Base-by-base conservation (phyloP, 1,140 invertebrate species). In the Drosophila malerkotliana region DNA sequence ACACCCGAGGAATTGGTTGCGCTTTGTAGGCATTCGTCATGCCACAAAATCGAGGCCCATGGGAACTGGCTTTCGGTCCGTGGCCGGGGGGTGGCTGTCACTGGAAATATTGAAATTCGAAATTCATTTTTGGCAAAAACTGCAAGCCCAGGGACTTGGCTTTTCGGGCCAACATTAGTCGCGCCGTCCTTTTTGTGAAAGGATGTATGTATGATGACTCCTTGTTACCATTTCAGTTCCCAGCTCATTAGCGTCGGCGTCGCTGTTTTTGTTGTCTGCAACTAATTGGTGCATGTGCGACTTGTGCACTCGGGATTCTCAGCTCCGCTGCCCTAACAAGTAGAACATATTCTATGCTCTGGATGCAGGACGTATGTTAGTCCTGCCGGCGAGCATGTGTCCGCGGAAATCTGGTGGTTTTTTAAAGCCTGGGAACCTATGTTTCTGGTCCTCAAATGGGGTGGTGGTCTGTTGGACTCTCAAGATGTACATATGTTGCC, bases 201-300 rank as follows among this genome's bases (percentile, higher is more conserved):
- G 7, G 49, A 15, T 21, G 21, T 21, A 21, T 4, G 1, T 9
- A 39, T 45, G 34, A 49, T 58, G 53, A 60, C 28, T 47, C 45
- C 76, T 64, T 79, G 75, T 72, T 79, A 52, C 47, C 67, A 56
- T 55, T 67, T 60, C 55, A 54, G 79, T 83, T 88, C 79, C 84
- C 83, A 79, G 53, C 74, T 90, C 85, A 90, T 90, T 90, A 90
- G 76, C 64, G 72, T 82, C 72, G 84, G 44, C 63, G 41, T 63
- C 76, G 54, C 49, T 28, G 76, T 88, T 89, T 88, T 79, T 80
- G 68, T 72, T 37, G 60, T 56, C 56, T 77, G 88, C 72, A 88
- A 84, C 88, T 78, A 90, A 90, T 90, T 90, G 73, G 71, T 81
- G 88, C 88, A 90, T 87, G 82, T 82, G 83, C 60, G 57, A 44